Conservation (phyloP, 2,888 invertebrate genomes). For the Campoplex capitator region DNA sequence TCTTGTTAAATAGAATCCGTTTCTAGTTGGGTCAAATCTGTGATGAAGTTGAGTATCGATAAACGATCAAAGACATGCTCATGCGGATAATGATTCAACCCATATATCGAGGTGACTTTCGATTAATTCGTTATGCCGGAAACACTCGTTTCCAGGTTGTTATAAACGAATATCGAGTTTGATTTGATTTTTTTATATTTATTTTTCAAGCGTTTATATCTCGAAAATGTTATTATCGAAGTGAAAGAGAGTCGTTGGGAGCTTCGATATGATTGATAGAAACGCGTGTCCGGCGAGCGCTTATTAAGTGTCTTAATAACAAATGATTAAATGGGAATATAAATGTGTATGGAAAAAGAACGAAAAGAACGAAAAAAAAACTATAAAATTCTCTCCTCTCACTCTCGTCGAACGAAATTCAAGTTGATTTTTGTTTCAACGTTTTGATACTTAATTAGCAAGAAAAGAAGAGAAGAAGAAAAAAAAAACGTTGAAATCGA, state of each 20-base stretch:
- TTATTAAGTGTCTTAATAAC: conserved; percentile 74
- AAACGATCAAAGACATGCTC: not conserved
- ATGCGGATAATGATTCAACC: not conserved
- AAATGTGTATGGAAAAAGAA: not conserved
- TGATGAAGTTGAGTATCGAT: not conserved
- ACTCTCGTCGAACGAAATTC: conserved; percentile 37
- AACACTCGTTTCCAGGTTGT: conserved; percentile 58
- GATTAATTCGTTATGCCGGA: conserved; percentile 65
- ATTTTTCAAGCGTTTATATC: not conserved
- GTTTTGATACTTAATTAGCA: conserved; percentile 61
- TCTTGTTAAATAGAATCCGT: not conserved
- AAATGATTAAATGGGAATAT: conserved; percentile 41
- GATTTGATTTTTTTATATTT: not conserved
- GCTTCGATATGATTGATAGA: conserved; percentile 43
- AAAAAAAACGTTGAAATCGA: conserved; percentile 45
- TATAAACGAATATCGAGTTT: conserved; percentile 9
- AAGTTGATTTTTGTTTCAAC: conserved; percentile 68
- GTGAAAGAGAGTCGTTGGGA: conserved; percentile 57
- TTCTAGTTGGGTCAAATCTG: not conserved
- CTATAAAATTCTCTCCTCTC: not conserved
- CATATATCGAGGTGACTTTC: conserved; percentile 56
- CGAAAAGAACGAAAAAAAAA: not conserved
- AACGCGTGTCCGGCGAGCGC: conserved; percentile 58
- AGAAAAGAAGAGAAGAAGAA: conserved; percentile 66
- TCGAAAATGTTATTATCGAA: conserved; percentile 10